Evolutionary conservation across 2,113 vertebrate genomes (phyloP).

Genomic region (Lophotis ruficrista): DNA sequence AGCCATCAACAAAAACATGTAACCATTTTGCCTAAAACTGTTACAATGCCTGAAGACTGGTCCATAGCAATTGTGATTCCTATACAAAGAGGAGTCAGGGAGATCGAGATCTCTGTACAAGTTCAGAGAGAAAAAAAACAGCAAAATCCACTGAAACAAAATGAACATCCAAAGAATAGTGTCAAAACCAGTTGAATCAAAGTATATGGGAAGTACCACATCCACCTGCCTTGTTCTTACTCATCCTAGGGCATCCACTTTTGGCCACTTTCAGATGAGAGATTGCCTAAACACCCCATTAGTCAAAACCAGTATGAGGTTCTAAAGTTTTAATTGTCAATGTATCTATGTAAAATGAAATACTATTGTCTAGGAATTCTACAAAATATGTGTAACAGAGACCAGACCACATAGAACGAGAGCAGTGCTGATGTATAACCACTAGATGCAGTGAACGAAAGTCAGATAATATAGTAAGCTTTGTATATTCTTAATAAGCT

Average conservation of each 20-base stretch:
- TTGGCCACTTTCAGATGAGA: accelerated
- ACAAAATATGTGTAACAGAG: neutral
- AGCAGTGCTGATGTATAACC: neutral
- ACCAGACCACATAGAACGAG: neutral
- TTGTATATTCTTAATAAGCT: neutral
- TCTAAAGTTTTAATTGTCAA: neutral
- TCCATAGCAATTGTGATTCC: neutral
- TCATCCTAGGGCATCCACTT: neutral
- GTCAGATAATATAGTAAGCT: neutral
- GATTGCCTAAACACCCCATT: neutral
- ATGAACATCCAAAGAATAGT: neutral
- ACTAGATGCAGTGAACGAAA: neutral
- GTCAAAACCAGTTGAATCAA: accelerated
- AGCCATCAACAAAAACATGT: neutral
- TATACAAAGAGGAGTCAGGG: neutral
- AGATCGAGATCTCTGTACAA: neutral
- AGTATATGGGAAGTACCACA: accelerated
- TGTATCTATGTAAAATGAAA: neutral
- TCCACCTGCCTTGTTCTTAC: too few species aligned
- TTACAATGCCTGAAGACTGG: neutral
- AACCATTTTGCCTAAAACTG: neutral
- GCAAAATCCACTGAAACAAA: neutral
- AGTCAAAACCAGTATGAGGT: neutral
- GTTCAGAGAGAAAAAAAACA: neutral
- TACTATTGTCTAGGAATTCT: neutral